These are phyloP conservation scores for Psilopsiagon aymara DNA, from an alignment of 2,113 vertebrate genomes.

Conservation along the genomic window DNA sequence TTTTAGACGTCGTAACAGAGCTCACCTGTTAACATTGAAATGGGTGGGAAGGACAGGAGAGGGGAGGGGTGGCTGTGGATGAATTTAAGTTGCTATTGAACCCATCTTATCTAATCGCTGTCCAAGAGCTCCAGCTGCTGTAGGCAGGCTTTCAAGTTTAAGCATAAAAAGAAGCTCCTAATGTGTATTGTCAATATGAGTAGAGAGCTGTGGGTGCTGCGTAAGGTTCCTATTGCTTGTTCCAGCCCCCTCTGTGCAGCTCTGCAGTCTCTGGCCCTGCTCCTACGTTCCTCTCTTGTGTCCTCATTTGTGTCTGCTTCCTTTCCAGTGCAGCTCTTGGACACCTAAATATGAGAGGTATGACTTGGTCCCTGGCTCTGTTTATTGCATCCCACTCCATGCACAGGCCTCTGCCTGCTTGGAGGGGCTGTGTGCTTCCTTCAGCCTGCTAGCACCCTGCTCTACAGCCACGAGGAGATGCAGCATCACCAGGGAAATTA, in stretches of 20 bases:
- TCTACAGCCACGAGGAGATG: accelerated
- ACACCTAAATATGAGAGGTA: accelerated
- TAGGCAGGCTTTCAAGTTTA: neutral
- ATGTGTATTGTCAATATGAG: accelerated
- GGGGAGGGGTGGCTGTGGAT: too few relatives aligned
- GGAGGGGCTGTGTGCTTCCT: accelerated
- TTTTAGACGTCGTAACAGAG: neutral
- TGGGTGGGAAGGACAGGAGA: neutral
- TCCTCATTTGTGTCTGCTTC: accelerated
- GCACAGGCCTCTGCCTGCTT: neutral
- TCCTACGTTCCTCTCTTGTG: accelerated
- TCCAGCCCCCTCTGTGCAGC: neutral
- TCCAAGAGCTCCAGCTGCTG: neutral
- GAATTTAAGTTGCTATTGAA: accelerated
- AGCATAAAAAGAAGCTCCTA: neutral
- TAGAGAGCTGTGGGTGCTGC: neutral
- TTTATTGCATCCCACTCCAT: accelerated
- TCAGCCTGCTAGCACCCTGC: neutral
- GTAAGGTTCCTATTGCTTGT: neutral
- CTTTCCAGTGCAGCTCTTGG: neutral
- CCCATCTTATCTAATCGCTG: neutral
- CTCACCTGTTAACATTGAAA: neutral
- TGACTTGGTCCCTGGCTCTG: too few relatives aligned
- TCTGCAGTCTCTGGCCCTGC: neutral
- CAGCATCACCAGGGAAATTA: accelerated